Evolutionary conservation across 2,888 invertebrate genomes (phyloP).

Genomic region (Orthosia gothica): DNA sequence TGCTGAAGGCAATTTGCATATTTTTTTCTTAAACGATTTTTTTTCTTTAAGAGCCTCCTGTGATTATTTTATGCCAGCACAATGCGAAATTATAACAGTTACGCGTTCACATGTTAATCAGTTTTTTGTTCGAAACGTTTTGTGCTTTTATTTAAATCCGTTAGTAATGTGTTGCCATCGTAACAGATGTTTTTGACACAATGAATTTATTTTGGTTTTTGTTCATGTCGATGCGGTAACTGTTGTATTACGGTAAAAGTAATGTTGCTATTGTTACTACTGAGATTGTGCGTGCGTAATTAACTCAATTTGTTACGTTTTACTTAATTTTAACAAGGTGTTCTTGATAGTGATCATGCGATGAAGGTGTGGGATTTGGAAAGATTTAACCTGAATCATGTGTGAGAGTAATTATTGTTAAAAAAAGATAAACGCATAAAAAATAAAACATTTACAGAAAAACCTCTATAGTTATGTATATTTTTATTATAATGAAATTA

Average conservation of each 20-base stretch:
- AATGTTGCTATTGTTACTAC: conserved; percentile 29
- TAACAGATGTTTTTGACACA: conserved; percentile 74
- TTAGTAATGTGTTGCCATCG: conserved; percentile 64
- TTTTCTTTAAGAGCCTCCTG: conserved; percentile 75
- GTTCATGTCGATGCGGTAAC: conserved; percentile 32
- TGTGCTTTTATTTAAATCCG: conserved; percentile 72
- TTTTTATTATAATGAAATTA: no score
- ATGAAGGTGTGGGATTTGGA: conserved; percentile 17
- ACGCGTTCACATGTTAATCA: conserved; percentile 85
- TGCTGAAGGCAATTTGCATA: conserved; percentile 64
- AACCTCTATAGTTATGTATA: no score
- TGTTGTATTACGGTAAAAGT: conserved; percentile 30
- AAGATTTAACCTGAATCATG: neutral
- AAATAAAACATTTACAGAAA: no score
- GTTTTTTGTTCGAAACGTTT: conserved; percentile 79
- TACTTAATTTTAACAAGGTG: conserved; percentile 37
- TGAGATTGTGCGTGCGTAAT: neutral
- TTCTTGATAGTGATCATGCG: neutral
- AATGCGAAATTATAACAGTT: conserved; percentile 84
- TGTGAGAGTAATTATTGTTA: neutral
- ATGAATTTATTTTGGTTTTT: conserved; percentile 63
- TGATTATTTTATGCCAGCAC: conserved; percentile 80
- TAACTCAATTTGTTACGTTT: conserved; percentile 19
- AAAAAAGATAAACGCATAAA: neutral
- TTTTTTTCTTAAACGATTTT: conserved; percentile 82